phyloP scores from a whole-genome alignment of 1,140 invertebrate genomes.

The Vollenhovia emeryi region DNA sequence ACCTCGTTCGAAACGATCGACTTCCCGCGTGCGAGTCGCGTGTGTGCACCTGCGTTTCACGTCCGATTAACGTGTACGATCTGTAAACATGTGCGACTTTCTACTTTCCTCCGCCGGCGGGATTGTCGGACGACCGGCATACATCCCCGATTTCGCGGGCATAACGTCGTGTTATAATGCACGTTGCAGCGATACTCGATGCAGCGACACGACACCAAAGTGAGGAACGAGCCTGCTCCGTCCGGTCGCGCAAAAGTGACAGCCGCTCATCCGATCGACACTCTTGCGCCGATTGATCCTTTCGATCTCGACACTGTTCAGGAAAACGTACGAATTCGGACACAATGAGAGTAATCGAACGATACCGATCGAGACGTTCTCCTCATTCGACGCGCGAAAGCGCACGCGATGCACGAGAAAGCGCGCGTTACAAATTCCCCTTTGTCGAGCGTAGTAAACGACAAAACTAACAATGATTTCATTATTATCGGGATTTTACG shows the following conservation, averaged over 20 bases:
- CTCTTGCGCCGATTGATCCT: background rate
- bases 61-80: constrained; percentile 68
- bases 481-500: background rate
- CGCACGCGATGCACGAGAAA: background rate
- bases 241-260: constrained; percentile 6
- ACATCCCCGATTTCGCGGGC: constrained; percentile 27
- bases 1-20: constrained; percentile 48
- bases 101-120: constrained; percentile 66
- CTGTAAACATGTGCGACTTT: constrained; percentile 69
- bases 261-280: background rate
- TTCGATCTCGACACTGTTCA: background rate
- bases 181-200: constrained; percentile 20
- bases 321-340: background rate
- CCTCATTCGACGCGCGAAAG: too few relatives aligned
- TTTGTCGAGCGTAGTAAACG: background rate
- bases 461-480: background rate
- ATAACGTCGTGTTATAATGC: too few relatives aligned
- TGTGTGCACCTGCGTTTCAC: constrained; percentile 66
- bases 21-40: constrained; percentile 29
- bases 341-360: background rate
- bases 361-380: too few relatives aligned
- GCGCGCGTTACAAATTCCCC: background rate
- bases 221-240: background rate
- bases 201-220: constrained; percentile 15
- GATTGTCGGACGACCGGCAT: constrained; percentile 45